phyloP scores from a whole-genome alignment of 2,113 vertebrate genomes.

The Gobiocypris rarus region DNA sequence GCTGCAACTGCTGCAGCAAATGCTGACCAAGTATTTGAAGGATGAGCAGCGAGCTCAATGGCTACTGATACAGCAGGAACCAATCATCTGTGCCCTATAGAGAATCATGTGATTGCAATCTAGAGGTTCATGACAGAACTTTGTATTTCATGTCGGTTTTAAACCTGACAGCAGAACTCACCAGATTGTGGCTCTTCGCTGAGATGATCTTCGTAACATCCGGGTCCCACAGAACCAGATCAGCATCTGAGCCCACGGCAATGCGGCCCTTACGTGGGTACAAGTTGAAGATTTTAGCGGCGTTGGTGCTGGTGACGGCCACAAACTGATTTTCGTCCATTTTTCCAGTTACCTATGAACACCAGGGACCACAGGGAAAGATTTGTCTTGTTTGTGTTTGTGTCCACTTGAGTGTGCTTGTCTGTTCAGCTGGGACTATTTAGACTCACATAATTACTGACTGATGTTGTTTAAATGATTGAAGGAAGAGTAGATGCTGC shows the following conservation, averaged over 20 bases:
- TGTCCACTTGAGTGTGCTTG: not conserved
- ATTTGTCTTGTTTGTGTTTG: not conserved
- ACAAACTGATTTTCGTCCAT: conserved; percentile 99
- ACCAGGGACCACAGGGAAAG: not conserved
- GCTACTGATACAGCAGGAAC: too few relatives aligned
- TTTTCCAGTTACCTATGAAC: conserved; percentile 90
- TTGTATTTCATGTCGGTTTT: not conserved
- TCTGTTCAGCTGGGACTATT: conserved; percentile 8
- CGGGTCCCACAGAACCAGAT: conserved; percentile 96
- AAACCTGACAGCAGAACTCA: conserved; percentile 66
- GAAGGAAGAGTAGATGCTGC: not conserved
- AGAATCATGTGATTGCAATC: too few relatives aligned
- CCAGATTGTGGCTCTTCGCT: conserved; percentile 96
- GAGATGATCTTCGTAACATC: conserved; percentile 94
- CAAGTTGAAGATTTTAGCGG: conserved; percentile 97
- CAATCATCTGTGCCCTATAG: too few relatives aligned
- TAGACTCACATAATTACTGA: not conserved
- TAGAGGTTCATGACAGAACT: too few relatives aligned
- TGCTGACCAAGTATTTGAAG: too few relatives aligned
- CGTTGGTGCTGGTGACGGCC: conserved; percentile 96
- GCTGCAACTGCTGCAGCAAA: too few relatives aligned
- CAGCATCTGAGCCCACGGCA: conserved; percentile 93
- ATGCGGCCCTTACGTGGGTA: conserved; percentile 97
- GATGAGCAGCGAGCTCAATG: too few relatives aligned
- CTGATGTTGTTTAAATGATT: not conserved